Evolutionary conservation across 23 tunicate species (phyloP), one percentile per base, ranked within the genome.

Genomic region (Ascidia mentula): DNA sequence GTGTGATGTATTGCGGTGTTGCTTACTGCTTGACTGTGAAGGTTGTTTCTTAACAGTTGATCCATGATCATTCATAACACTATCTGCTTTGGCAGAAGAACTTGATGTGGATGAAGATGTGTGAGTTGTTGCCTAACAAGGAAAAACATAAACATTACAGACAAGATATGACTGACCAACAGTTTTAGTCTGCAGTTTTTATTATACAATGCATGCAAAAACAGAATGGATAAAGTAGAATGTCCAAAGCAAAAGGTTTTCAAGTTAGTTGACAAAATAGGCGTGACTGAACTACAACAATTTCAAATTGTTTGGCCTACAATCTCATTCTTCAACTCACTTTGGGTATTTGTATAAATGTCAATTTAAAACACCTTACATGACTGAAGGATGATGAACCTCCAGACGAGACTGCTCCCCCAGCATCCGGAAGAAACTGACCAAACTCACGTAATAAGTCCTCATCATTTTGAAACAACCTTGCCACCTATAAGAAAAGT

Each of bases 391-490:
- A 77, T 0, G 45, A 30, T 2, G 80, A 13, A 77, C 82, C 74
- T 12, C 76, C 78, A 24, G 89, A 79, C 31, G 89, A 89, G 12
- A 85, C 89, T 18, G 90, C 88, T 70, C 99, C 96, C 72, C 92
- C 93, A 42, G 95, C 98, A 86, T 95, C 99, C 9, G 99, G 99
- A 37, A 95, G 92, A 46, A 95, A 95, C 37, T 95, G 95, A 22
- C 92, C 88, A 71, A 95, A 95, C 76, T 95, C 99, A 31, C 90
- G 79, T 38, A 95, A 84, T 72, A 95, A 69, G 73, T 95, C 99
- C 36, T 82, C 92, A 80, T 95, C 99, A 71, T 90, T 86, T 79
- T 86, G 90, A 70, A 95, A 89, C 70, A 95, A 76, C 34, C 77
- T 82, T 60, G 99, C 96, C 9, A 95, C 96, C 89, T 85, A 36